A percentile compares a stretch with the other conserved stretches of the same genome.
Conservation (phyloP, 2,888 invertebrate genomes). For the Drosophila cognata region DNA sequence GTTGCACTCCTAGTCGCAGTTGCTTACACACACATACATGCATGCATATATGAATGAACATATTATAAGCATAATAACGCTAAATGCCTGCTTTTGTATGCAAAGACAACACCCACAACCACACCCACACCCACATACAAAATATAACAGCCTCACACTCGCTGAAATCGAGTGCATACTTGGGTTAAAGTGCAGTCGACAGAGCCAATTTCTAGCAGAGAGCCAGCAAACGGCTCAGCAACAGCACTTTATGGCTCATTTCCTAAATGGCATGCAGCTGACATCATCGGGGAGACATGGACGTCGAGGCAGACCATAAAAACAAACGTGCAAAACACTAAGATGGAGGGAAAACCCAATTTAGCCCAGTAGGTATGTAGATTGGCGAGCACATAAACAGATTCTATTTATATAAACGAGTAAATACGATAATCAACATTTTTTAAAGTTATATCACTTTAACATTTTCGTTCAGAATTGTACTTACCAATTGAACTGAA, state of each 20-base stretch:
- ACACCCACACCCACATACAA: constrained; percentile 1
- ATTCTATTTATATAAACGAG: background rate
- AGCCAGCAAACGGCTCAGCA: constrained; percentile 47
- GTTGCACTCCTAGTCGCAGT: background rate
- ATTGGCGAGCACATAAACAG: background rate
- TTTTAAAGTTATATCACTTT: no score
- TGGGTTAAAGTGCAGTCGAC: constrained; percentile 70
- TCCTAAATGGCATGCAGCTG: constrained; percentile 76
- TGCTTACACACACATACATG: constrained; percentile 1
- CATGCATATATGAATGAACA: constrained; percentile 38
- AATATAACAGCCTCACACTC: constrained; percentile 33
- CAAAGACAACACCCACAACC: constrained; percentile 57
- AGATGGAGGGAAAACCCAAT: constrained; percentile 13
- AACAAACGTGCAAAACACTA: constrained; percentile 40
- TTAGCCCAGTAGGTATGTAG: background rate
- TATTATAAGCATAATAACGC: constrained; percentile 79
- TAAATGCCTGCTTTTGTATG: constrained; percentile 78
- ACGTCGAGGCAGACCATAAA: constrained; percentile 48
- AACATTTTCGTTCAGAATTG: background rate
- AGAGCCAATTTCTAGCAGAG: constrained; percentile 68
- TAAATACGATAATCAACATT: background rate
- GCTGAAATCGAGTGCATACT: constrained; percentile 78
- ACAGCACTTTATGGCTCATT: constrained; percentile 78
- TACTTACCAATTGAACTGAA: background rate
- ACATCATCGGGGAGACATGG: constrained; percentile 28